Evolutionary conservation across 2,113 vertebrate species (phyloP).

Genomic region (Podiceps cristatus): DNA sequence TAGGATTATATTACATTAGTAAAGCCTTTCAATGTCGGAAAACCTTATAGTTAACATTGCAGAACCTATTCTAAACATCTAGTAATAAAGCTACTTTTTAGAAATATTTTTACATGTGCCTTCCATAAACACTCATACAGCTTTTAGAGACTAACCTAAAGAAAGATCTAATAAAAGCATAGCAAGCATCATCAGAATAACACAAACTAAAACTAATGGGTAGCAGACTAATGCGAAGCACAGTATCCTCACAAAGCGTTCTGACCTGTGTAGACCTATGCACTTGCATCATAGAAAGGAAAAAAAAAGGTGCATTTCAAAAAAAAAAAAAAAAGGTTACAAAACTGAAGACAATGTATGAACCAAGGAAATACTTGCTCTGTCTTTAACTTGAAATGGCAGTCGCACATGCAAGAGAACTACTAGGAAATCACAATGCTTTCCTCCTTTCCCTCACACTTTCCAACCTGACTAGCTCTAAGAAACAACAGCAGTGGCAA

Average conservation of each 20-base stretch:
- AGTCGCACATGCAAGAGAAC: not conserved
- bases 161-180: not conserved
- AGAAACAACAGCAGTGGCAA: not conserved
- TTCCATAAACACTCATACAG: not conserved
- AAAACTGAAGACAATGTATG: not conserved
- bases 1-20: not conserved
- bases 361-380: not conserved
- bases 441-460: not conserved
- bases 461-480: not conserved
- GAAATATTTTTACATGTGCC: not conserved
- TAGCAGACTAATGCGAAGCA: not conserved
- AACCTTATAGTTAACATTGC: not conserved
- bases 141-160: not conserved
- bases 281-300: not conserved
- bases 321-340: not conserved
- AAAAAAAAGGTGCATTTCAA: too few relatives aligned
- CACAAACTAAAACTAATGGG: not conserved
- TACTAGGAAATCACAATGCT: not conserved
- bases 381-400: not conserved
- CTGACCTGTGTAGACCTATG: not conserved
- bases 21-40: not conserved
- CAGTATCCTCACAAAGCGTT: not conserved
- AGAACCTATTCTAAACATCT: not conserved
- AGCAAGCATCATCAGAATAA: not conserved
- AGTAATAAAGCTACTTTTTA: not conserved